Evolutionary conservation across 2,888 invertebrate species (phyloP).

Genomic region (Mythimna vitellina): DNA sequence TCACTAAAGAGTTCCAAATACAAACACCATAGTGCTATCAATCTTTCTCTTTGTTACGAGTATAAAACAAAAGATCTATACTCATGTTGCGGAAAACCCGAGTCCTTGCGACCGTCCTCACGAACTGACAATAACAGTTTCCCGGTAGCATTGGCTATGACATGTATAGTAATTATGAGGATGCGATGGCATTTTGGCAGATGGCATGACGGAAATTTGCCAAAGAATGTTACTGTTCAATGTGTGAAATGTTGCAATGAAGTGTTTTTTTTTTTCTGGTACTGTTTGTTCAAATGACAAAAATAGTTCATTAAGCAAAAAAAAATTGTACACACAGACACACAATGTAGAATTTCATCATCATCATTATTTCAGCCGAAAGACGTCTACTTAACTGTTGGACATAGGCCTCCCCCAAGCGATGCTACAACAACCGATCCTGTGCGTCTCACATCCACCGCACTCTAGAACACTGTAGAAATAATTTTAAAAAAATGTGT

Average conservation of each 20-base stretch:
- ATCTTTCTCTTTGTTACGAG: slow-evolving; percentile 68
- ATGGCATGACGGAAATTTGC: slow-evolving; percentile 8
- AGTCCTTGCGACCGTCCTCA: slow-evolving; percentile 71
- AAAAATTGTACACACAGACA: no score
- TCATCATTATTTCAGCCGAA: no score
- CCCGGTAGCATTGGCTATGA: slow-evolving; percentile 70
- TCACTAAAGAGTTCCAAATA: slow-evolving; percentile 7
- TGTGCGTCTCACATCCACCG: no score
- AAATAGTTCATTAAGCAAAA: no score
- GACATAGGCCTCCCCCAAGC: no score
- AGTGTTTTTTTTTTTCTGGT: not conserved
- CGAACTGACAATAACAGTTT: slow-evolving; percentile 71
- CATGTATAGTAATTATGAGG: slow-evolving; percentile 66
- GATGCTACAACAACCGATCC: no score
- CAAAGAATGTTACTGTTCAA: not conserved
- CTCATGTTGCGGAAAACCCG: slow-evolving; percentile 72
- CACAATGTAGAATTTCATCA: no score
- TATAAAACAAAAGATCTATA: slow-evolving; percentile 68
- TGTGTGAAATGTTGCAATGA: not conserved
- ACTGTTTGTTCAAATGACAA: not conserved
- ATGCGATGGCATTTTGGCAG: slow-evolving; percentile 41
- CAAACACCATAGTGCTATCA: slow-evolving; percentile 50
- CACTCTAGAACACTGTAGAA: no score
- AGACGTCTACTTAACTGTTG: no score
- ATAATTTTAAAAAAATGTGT: no score